phyloP scores from a whole-genome alignment of 2,797 vertebrate species.

The Morelia viridis region DNA sequence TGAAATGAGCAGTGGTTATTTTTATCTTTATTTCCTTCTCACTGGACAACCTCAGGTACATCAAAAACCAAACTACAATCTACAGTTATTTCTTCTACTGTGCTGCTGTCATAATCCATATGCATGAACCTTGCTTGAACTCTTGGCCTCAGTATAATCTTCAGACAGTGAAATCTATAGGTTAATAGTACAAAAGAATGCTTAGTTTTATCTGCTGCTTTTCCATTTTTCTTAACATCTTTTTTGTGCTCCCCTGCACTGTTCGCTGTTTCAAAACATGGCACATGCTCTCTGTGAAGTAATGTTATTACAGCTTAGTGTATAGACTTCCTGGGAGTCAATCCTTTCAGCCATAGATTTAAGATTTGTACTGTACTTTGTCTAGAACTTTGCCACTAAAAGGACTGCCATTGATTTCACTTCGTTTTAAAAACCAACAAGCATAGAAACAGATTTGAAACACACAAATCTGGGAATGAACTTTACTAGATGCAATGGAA shows the following conservation, averaged over 20 bases:
- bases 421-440: neutral
- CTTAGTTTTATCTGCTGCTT: neutral
- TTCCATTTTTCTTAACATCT: slow-evolving; percentile 4
- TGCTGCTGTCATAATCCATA: slow-evolving; percentile 9
- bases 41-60: neutral
- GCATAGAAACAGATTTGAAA: neutral
- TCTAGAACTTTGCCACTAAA: neutral
- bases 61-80: slow-evolving; percentile 1
- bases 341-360: neutral
- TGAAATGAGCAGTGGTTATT: slow-evolving; percentile 18
- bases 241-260: slow-evolving; percentile 4
- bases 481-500: neutral
- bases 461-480: neutral
- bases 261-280: neutral
- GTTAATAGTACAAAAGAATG: neutral
- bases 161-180: neutral
- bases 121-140: slow-evolving; percentile 15
- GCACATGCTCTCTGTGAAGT: neutral
- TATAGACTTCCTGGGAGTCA: neutral
- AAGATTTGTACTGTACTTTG: neutral
- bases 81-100: slow-evolving; percentile 2
- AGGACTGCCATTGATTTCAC: neutral
- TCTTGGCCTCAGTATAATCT: neutral
- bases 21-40: neutral
- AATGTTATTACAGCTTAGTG: neutral